These are phyloP conservation scores for Epirrhoe tristata DNA, from an alignment of 2,888 invertebrate species.

Conservation along the genomic window DNA sequence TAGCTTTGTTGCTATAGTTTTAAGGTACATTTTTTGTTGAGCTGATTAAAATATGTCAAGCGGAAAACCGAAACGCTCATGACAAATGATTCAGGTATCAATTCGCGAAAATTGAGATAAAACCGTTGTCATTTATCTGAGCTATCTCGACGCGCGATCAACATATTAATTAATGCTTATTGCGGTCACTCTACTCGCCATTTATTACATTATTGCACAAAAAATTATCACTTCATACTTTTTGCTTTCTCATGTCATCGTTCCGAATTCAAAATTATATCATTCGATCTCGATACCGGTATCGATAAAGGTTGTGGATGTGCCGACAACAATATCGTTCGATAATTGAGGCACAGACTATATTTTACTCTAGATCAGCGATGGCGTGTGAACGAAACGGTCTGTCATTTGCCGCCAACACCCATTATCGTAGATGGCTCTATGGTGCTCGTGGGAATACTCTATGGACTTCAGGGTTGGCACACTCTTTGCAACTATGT, in stretches of 20 bases:
- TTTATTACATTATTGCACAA: slow-evolving; percentile 15
- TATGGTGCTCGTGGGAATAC: slow-evolving; percentile 61
- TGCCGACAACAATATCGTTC: slow-evolving; percentile 40
- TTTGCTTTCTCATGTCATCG: slow-evolving; percentile 6
- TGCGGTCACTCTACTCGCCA: slow-evolving; percentile 23
- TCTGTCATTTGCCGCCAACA: slow-evolving; percentile 65
- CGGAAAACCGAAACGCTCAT: slow-evolving; percentile 56
- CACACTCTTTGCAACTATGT: slow-evolving; percentile 4
- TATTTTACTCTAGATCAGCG: slow-evolving; percentile 50
- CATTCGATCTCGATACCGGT: slow-evolving; percentile 9
- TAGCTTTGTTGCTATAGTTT: slow-evolving; percentile 13
- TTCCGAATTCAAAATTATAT: slow-evolving; percentile 10
- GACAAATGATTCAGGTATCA: slow-evolving; percentile 41
- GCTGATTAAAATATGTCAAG: slow-evolving; percentile 44
- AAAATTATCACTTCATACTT: slow-evolving; percentile 12
- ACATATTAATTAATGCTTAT: slow-evolving; percentile 72
- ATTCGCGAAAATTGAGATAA: slow-evolving; percentile 41
- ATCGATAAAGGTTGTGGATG: slow-evolving; percentile 36
- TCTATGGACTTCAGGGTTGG: slow-evolving; percentile 41
- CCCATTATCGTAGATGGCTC: slow-evolving; percentile 58
- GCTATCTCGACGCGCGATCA: slow-evolving; percentile 72
- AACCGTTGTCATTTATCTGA: slow-evolving; percentile 64
- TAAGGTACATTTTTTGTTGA: slow-evolving; percentile 33
- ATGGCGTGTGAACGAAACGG: slow-evolving; percentile 62
- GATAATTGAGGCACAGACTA: slow-evolving; percentile 37